phyloP scores from a whole-genome alignment of 2,888 invertebrate species.

The Scaptomyza flava region DNA sequence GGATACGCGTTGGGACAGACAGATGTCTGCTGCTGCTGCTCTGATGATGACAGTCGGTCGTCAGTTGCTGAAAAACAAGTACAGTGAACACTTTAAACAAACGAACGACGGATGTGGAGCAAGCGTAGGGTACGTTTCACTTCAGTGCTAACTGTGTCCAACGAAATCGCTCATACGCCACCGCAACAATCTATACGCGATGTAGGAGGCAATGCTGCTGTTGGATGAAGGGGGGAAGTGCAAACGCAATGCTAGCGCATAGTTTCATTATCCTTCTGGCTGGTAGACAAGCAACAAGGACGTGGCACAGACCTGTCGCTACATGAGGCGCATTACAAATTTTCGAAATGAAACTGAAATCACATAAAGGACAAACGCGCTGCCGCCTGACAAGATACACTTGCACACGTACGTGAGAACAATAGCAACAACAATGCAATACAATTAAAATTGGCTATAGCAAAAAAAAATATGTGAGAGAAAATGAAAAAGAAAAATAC shows the following conservation, averaged over 20 bases:
- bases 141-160: conserved; percentile 19
- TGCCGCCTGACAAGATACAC: conserved; percentile 18
- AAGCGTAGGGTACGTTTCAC: background rate
- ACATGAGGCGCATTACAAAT: conserved; percentile 75
- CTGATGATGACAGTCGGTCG: conserved; percentile 55
- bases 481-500: conserved; percentile 32
- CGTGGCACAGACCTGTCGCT: conserved; percentile 60
- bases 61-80: conserved; percentile 35
- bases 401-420: conserved; percentile 19
- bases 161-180: conserved; percentile 58
- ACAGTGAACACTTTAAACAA: conserved; percentile 42
- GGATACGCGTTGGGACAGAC: conserved; percentile 12
- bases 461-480: conserved; percentile 11
- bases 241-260: conserved; percentile 71
- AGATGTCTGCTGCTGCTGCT: conserved; percentile 34
- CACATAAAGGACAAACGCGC: conserved; percentile 65
- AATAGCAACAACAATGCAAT: conserved; percentile 66
- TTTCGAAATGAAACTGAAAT: conserved; percentile 76
- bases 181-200: conserved; percentile 56
- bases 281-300: conserved; percentile 37
- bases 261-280: conserved; percentile 72
- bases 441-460: conserved; percentile 75
- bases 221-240: no score
- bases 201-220: conserved; percentile 17
- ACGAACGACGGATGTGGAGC: background rate